Evolutionary conservation across 2,888 invertebrate genomes (phyloP).

Genomic region (Trissolcus japonicus): DNA sequence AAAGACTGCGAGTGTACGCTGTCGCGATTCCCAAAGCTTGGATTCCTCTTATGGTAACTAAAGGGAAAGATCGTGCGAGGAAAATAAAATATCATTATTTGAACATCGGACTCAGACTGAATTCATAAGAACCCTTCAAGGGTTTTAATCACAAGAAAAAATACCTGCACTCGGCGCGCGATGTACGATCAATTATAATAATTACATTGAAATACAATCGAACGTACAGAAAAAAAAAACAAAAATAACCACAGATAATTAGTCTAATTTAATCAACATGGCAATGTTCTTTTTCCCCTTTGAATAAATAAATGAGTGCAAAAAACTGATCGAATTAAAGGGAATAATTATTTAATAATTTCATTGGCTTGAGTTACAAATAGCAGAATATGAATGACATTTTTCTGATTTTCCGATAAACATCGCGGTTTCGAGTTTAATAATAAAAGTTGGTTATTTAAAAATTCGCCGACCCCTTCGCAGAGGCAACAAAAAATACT

Average conservation of each 20-base stretch:
- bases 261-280: too few relatives aligned
- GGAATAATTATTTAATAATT: not conserved
- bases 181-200: not conserved
- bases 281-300: not conserved
- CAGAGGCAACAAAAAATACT: slow-evolving; percentile 8
- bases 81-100: slow-evolving; percentile 42
- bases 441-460: not conserved
- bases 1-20: slow-evolving; percentile 56
- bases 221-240: too few relatives aligned
- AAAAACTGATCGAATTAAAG: too few relatives aligned
- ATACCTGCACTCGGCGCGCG: not conserved
- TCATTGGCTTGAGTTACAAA: too few relatives aligned
- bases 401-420: slow-evolving; percentile 2
- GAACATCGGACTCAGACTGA: slow-evolving; percentile 16
- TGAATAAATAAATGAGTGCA: not conserved
- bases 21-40: slow-evolving; percentile 53
- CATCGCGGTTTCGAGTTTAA: not conserved
- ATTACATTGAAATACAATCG: not conserved
- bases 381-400: too few relatives aligned
- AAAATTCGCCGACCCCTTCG: not conserved
- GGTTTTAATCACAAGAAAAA: not conserved
- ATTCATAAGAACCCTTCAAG: slow-evolving; percentile 1
- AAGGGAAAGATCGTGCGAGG: slow-evolving; percentile 30
- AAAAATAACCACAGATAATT: too few relatives aligned
- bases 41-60: slow-evolving; percentile 41